These are phyloP conservation scores for Caenorhabditis uteleia DNA, from an alignment of 2,888 invertebrate genomes.

Conservation along the genomic window DNA sequence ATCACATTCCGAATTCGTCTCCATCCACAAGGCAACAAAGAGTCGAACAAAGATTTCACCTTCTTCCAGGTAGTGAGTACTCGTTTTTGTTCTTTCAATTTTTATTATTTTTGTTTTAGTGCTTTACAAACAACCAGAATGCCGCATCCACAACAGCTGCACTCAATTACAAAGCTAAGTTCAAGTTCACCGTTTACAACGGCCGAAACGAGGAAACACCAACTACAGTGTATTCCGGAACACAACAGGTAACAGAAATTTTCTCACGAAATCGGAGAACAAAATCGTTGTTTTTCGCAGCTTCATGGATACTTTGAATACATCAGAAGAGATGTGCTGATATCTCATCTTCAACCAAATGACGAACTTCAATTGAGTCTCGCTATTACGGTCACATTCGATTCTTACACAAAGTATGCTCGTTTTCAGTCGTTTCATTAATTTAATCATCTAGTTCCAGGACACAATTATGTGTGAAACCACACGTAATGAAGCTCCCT, in stretches of 20 bases:
- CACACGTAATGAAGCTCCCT: constrained; percentile 13
- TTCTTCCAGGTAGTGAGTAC: constrained; percentile 65
- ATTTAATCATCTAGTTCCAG: constrained; percentile 6
- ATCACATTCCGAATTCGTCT: constrained; percentile 66
- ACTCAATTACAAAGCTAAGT: constrained; percentile 58
- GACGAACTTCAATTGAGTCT: constrained; percentile 66
- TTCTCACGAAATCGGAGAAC: too few species aligned
- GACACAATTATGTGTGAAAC: constrained; percentile 12
- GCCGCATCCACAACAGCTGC: constrained; percentile 25
- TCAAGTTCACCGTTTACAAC: constrained; percentile 68
- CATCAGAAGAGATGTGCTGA: constrained; percentile 66
- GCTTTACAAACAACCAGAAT: neutral
- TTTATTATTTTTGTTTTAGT: constrained; percentile 42
- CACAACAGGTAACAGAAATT: constrained; percentile 62
- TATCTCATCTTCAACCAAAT: constrained; percentile 50
- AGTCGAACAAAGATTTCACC: constrained; percentile 69
- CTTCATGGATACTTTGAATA: constrained; percentile 69
- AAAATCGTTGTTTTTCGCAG: too few species aligned
- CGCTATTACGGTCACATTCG: constrained; percentile 65
- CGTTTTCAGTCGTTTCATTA: neutral
- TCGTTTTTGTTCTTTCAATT: constrained; percentile 2
- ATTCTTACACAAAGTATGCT: constrained; percentile 61
- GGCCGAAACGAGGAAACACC: constrained; percentile 65
- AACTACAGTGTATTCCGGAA: constrained; percentile 69
- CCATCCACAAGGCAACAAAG: constrained; percentile 70